A percentile compares a stretch with the other conserved stretches of the same genome.
phyloP scores from a whole-genome alignment of 2,888 invertebrate species.

The Eueremaeus valkanovi region DNA sequence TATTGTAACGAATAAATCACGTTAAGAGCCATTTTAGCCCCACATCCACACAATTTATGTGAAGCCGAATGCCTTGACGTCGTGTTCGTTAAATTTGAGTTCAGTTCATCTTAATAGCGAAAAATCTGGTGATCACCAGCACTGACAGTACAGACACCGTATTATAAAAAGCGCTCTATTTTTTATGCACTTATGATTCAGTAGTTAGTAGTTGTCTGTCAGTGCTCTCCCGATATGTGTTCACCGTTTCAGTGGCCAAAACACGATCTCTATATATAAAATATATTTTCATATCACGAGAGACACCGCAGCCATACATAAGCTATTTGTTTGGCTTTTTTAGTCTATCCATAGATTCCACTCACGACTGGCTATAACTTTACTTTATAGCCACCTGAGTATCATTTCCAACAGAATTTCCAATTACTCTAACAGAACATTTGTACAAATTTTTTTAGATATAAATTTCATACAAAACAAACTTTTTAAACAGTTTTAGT shows the following conservation, averaged over 20 bases:
- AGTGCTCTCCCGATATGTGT: too few species aligned
- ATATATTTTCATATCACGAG: not conserved
- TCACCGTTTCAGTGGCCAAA: not conserved
- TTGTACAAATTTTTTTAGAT: too few species aligned
- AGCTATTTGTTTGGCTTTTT: not conserved
- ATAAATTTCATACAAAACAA: too few species aligned
- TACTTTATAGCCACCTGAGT: slow-evolving; percentile 8
- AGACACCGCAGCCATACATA: not conserved
- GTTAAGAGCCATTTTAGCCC: slow-evolving; percentile 27
- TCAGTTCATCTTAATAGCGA: not conserved
- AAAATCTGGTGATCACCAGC: not conserved
- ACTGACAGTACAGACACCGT: not conserved
- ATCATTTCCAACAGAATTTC: not conserved
- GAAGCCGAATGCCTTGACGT: not conserved
- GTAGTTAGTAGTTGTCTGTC: not conserved
- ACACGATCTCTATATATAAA: not conserved
- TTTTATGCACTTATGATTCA: not conserved
- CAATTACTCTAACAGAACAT: not conserved
- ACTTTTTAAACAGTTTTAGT: too few species aligned
- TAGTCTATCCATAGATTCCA: not conserved
- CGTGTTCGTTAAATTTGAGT: not conserved
- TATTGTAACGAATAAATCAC: slow-evolving; percentile 3
- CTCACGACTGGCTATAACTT: slow-evolving; percentile 9
- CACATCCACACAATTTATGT: slow-evolving; percentile 13
- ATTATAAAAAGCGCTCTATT: not conserved